Evolutionary conservation across 1,140 invertebrate genomes (phyloP), one percentile per base, ranked within the genome.

Genomic region (Eulimnadia texana): DNA sequence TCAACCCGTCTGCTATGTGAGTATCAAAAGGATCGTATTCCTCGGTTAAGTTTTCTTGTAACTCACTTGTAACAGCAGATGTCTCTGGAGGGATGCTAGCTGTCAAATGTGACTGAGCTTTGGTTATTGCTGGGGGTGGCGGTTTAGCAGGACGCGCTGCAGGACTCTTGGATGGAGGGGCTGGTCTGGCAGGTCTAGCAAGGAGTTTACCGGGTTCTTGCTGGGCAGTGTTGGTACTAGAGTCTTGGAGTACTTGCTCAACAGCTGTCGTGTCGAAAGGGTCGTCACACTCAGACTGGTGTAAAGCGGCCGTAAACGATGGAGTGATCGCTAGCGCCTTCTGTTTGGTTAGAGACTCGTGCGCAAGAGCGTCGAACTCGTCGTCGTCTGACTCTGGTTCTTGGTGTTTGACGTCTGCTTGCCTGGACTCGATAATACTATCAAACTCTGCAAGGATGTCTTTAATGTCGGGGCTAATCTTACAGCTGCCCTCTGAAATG

Each of bases 231-330:
- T 16, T 42, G 33, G n/a, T n/a, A n/a, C n/a, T n/a, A n/a, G n/a
- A n/a, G n/a, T n/a, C n/a, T n/a, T 53, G 33, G 3, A 61, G 50
- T 3, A 90, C 78, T 67, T 84, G 84, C 47, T 86, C 84, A 0
- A 84, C 87, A 74, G 88, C 88, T 52, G 84, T 82, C 10, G 88
- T 91, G 69, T 92, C 88, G 68, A 93, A 93, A 0, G 88, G 88
- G 79, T 90, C 88, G 61, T 78, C 76, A 42, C 67, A 67, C 49
- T 64, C 65, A 28, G 61, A 27, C 29, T 57, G 27, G 11, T 33
- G 33, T 9, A 42, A 16, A 9, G 6, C 16, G 6, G 16, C 33
- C 16, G 33, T 42, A 42, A 9, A 9, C 33, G 16, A 16, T 6
- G 33, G 6, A 42, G 6, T 42, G 20, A 29, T 29, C 28, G 6